phyloP scores from a whole-genome alignment of 2,888 invertebrate genomes.

The Caenorhabditis auriculariae region DNA sequence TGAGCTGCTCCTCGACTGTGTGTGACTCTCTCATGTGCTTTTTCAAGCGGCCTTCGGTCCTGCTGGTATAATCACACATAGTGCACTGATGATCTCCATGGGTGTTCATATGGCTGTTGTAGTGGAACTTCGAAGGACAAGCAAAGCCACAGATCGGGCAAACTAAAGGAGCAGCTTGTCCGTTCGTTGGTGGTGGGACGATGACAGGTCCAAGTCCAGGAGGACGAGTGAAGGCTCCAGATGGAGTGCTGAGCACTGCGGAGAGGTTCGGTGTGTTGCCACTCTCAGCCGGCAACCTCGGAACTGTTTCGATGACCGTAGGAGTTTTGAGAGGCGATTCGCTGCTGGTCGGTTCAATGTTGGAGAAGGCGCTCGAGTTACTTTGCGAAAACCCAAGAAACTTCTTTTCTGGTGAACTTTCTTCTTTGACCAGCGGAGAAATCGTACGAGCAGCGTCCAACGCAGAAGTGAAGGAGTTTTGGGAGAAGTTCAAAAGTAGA shows the following conservation, averaged over 20 bases:
- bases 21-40: slow-evolving; percentile 69
- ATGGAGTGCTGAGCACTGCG: slow-evolving; percentile 3
- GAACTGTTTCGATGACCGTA: slow-evolving; percentile 8
- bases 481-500: slow-evolving; percentile 30
- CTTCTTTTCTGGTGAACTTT: too few species aligned
- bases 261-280: not conserved
- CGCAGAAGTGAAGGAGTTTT: slow-evolving; percentile 24
- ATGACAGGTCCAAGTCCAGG: slow-evolving; percentile 46
- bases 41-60: slow-evolving; percentile 65
- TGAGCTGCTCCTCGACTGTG: slow-evolving; percentile 63
- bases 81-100: slow-evolving; percentile 70
- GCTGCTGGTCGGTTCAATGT: slow-evolving; percentile 14
- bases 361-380: slow-evolving; percentile 19
- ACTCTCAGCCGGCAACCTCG: slow-evolving; percentile 1
- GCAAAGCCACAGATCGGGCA: slow-evolving; percentile 67
- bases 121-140: slow-evolving; percentile 66
- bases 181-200: slow-evolving; percentile 33
- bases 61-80: slow-evolving; percentile 69
- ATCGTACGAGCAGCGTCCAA: too few species aligned
- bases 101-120: slow-evolving; percentile 69
- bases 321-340: too few species aligned
- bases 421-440: slow-evolving; percentile 1
- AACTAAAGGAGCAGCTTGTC: slow-evolving; percentile 34
- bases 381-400: slow-evolving; percentile 10
- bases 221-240: slow-evolving; percentile 45